These are phyloP conservation scores for Poicephalus meyeri DNA, from an alignment of 2,113 vertebrate species.

Conservation along the genomic window DNA sequence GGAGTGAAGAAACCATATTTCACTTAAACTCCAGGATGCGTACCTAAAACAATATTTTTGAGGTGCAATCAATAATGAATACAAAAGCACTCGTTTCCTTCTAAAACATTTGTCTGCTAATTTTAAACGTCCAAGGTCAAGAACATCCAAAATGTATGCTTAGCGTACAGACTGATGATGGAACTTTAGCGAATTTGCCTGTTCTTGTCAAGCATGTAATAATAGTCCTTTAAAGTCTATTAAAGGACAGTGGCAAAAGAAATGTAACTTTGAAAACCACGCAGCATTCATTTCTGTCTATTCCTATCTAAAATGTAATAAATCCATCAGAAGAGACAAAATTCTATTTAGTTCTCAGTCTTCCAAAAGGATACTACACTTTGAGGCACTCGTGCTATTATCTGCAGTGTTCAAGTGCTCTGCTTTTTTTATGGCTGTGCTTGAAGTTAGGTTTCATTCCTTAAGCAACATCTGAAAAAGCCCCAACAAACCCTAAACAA, in stretches of 20 bases:
- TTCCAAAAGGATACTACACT: background rate
- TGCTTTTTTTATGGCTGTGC: background rate
- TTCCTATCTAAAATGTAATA: background rate
- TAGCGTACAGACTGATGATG: background rate
- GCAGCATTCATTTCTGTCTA: background rate
- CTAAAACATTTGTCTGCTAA: background rate
- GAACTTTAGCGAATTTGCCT: background rate
- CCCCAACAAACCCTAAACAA: background rate
- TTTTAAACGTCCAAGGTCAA: background rate
- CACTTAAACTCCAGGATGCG: background rate
- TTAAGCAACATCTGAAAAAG: background rate
- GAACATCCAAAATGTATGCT: background rate
- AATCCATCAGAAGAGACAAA: background rate
- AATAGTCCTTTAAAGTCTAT: background rate
- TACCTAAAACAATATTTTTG: background rate
- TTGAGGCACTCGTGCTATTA: fast-evolving
- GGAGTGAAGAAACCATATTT: background rate
- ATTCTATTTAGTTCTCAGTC: fast-evolving
- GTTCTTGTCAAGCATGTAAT: background rate
- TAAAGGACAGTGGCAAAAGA: background rate
- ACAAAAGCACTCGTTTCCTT: background rate
- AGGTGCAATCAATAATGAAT: background rate
- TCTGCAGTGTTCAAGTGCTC: background rate
- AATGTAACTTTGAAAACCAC: background rate
- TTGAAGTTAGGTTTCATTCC: background rate